phyloP scores from a whole-genome alignment of 2,888 invertebrate species.

The Trichogramma dendrolimi region DNA sequence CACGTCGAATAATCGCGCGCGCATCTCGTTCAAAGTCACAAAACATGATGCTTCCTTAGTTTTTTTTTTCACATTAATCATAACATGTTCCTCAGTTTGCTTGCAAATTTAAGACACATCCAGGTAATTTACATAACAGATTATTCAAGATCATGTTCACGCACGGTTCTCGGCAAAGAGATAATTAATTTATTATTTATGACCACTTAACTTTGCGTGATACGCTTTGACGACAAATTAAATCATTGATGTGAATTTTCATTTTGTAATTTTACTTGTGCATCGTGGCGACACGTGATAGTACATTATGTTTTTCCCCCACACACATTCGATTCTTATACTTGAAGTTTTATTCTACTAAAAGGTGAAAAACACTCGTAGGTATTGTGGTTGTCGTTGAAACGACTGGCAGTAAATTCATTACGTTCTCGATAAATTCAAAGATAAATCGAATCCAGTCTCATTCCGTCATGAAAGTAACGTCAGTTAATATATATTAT shows the following conservation, averaged over 20 bases:
- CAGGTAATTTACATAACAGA: background rate
- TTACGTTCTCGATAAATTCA: slow-evolving; percentile 17
- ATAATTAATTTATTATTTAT: too few species aligned
- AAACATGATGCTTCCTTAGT: too few species aligned
- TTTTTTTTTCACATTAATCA: too few species aligned
- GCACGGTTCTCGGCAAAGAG: too few species aligned
- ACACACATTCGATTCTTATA: background rate
- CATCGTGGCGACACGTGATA: slow-evolving; percentile 25
- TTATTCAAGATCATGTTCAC: too few species aligned
- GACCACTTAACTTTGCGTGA: slow-evolving; percentile 17
- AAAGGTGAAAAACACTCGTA: slow-evolving; percentile 28
- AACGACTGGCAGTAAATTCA: slow-evolving; percentile 46
- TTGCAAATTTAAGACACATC: background rate
- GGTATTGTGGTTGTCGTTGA: slow-evolving; percentile 34
- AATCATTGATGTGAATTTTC: slow-evolving; percentile 7
- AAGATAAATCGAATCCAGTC: slow-evolving; percentile 28
- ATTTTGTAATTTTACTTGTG: slow-evolving; percentile 12
- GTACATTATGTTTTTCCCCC: slow-evolving; percentile 17
- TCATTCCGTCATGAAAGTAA: slow-evolving; percentile 31
- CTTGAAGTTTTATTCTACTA: slow-evolving; percentile 13
- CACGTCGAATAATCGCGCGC: too few species aligned
- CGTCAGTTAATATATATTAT: slow-evolving; percentile 22
- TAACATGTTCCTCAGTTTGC: too few species aligned
- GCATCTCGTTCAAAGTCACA: too few species aligned
- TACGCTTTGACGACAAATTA: slow-evolving; percentile 25